phyloP scores from a whole-genome alignment of 2,113 vertebrate genomes.

The Penelope pileata region DNA sequence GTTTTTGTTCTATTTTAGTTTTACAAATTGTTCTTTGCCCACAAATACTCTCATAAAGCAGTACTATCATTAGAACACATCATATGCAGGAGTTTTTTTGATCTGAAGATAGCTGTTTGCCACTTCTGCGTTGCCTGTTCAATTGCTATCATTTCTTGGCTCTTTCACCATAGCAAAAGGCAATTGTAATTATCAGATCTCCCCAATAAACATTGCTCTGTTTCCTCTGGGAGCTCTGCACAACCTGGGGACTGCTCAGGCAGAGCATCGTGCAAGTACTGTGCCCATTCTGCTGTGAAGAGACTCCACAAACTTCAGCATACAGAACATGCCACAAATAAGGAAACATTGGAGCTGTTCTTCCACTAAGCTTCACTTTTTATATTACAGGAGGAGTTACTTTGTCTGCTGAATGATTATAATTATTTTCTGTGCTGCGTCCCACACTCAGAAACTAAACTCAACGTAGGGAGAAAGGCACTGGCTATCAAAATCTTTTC shows the following conservation, averaged over 20 bases:
- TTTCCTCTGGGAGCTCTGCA: background rate
- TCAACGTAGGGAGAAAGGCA: background rate
- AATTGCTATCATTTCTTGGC: background rate
- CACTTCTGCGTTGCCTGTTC: background rate
- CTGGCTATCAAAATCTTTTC: background rate
- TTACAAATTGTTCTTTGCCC: background rate
- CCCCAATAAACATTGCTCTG: background rate
- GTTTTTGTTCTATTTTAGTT: background rate
- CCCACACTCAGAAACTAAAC: background rate
- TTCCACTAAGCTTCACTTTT: background rate
- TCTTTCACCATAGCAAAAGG: background rate
- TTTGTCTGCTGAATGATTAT: background rate
- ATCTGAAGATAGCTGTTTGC: background rate
- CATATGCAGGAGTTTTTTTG: background rate
- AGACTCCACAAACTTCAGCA: background rate
- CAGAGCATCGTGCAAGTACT: background rate
- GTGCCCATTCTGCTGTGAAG: background rate
- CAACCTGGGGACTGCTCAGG: background rate
- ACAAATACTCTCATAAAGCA: background rate
- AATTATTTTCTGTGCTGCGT: background rate
- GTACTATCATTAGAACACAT: background rate
- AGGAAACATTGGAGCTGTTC: background rate
- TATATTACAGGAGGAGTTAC: background rate
- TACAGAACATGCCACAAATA: background rate
- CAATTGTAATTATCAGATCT: background rate